Base-by-base conservation (phyloP, 2,888 invertebrate genomes). In the Agrilus biguttatus region DNA sequence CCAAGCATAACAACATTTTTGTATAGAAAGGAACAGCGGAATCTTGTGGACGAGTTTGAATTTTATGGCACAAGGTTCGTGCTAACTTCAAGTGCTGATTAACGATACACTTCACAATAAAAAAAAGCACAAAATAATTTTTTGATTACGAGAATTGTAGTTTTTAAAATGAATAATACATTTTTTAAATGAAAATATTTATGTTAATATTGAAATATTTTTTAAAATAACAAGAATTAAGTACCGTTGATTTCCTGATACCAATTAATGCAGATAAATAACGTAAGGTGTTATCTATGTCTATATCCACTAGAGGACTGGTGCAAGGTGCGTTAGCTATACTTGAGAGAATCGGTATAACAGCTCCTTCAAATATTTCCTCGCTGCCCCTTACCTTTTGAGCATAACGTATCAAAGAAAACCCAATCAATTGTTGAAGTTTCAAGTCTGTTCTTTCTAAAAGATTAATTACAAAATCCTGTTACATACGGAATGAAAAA, bases 1-100 rank as follows among this genome's bases (percentile, higher is more conserved):
- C 45, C 33, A 51, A 45, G 14, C 33, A 17, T 3, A 45, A 37
- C 14, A 51, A 39, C 37, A 49, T 45, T 42, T 48, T 51, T 14
- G 49, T 39, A 33, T 46, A 48, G 7, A 45, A 32, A 3, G 42
- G 36, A 3, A 48, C 44, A 36, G 45, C 45, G 40, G 44, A 41
- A 39, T 48, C 45, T 2, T 45, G 39, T 6, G 46, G 46, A 36
- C 41, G 42, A 8, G 41, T 17, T 10, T 43, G 36, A 13, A 51
- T 51, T 44, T 49, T 47, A 39, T 43, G 36, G 14, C 51, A 48
- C 6, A 51, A 28, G n/a, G 33, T 7, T 28, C 44, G 43, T 2
- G 47, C 47, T 38, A 51, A 40, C 40, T 51, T 48, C 36, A 45
- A 48, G 35, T 51, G 51, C n/a, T 41, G n/a, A 21, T 47, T 41